Conservation (phyloP, 2,113 vertebrate genomes). For the Scomber japonicus region DNA sequence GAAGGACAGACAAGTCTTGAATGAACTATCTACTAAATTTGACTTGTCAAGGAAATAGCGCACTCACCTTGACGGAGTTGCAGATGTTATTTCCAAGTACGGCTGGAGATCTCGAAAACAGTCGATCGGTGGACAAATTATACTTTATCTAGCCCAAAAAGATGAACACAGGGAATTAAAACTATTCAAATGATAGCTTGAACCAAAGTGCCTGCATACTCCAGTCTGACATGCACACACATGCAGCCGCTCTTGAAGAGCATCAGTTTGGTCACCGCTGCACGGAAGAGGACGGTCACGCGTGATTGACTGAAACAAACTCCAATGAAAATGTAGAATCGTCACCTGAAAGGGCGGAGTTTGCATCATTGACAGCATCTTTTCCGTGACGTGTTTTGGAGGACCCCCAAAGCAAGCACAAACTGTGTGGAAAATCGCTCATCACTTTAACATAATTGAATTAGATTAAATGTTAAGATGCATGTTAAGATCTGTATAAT, state of each 20-base stretch:
- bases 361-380: conserved; percentile 35
- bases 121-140: not conserved
- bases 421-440: not conserved
- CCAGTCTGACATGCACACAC: conserved; percentile 44
- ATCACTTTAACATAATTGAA: not conserved
- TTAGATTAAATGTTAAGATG: not conserved
- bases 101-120: not conserved
- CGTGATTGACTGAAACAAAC: conserved; percentile 8
- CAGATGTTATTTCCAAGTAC: conserved; percentile 33
- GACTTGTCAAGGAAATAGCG: not conserved
- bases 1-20: not conserved
- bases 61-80: conserved; percentile 70
- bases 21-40: not conserved
- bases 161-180: not conserved
- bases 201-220: not conserved
- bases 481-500: not conserved
- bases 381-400: conserved; percentile 61
- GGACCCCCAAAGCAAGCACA: conserved; percentile 40
- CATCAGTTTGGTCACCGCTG: conserved; percentile 52
- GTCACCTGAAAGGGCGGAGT: conserved; percentile 22
- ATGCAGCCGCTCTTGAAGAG: conserved; percentile 15
- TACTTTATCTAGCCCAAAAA: not conserved
- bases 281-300: conserved; percentile 9
- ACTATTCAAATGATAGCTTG: not conserved
- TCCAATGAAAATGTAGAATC: conserved; percentile 60